Base-by-base conservation (phyloP, 2,888 invertebrate genomes). In the Fragum fragum region DNA sequence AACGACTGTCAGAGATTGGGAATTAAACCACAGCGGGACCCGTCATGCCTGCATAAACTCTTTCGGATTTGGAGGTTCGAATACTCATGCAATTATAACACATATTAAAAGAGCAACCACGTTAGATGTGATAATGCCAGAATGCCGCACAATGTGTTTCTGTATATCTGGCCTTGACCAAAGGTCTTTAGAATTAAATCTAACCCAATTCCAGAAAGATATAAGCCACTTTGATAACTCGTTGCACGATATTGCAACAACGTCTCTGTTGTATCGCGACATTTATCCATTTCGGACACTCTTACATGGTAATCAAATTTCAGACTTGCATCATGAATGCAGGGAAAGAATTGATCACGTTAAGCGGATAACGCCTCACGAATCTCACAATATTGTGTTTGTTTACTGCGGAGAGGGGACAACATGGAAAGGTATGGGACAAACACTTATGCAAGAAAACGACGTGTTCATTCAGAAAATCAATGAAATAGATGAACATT, bases 381-480 rank as follows among this genome's bases (percentile, higher is more conserved):
- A 14, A 18, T 23, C 26, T 23, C n/a, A 7, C 0, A 69, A 79
- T 11, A 23, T 87, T 16, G 76, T 89, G 11, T 90, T 89, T 77
- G 86, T 90, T 7, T 90, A 88, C 70, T 82, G 88, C 76, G 90
- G 90, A 0, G 87, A 88, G 73, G 90, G 90, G 5, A 89, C 88
- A 2, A 55, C 75, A 6, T 89, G 88, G 89, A 26, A 36, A 28
- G 87, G 88, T 26, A 90, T 90, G 90, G 84, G 89, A 28, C 59
- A 42, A 23, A 61, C 75, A 14, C 59, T 74, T 28, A 66, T 74
- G 68, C 53, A 53, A n/a, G 18, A 32, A 29, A 47, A 52, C 26
- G 52, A 32, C 18, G 57, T 77, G 6, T 90, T 90, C 59, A 76
- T 55, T 53, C 61, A 71, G 9, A 76, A 73, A 9, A 39, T 91